Base-by-base conservation (phyloP, 2,888 invertebrate genomes). In the Phengaris alcon region DNA sequence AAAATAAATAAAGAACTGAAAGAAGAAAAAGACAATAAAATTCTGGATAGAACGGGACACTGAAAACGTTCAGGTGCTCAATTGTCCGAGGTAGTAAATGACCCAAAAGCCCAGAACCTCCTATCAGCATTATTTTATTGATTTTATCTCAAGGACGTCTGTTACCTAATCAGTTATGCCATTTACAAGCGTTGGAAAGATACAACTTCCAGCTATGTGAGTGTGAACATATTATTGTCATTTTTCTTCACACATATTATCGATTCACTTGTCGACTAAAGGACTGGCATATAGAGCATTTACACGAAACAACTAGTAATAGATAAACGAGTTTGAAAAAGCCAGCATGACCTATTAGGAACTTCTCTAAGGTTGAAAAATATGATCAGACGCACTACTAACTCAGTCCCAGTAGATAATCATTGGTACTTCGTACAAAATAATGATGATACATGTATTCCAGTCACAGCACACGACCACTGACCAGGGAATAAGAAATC, bases 401-500 rank as follows among this genome's bases (percentile, higher is more conserved):
- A 6, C 7, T 13, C 4, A 55, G n/a, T 55, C 15, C n/a, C 54
- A 54, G 54, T 13, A 6, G 6, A 13, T 55, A 7, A n/a, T 55
- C 0, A 13, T 6, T 48, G 48, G 48, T 15, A 8, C 57, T 57
- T 3, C 15, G 22, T 64, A 64, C 44, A 64, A 64, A 64, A 35
- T 12, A 64, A 64, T 64, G 64, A 64, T 44, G 35, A 64, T 69
- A 75, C 76, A 76, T 73, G 77, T 51, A 72, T 72, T 72, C 72
- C 72, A 72, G 72, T 54, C 22, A 35, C 52, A 35, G 35, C 35
- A 12, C 64, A 64, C 64, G 64, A 64, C 64, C 64, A 64, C 35
- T 44, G 72, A 77, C 76, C 77, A 73, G 76, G 75, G 75, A 78
- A 76, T 74, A 54, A 77, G 76, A 77, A 79, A 77, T 78, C 77